phyloP scores from a whole-genome alignment of 2,113 vertebrate genomes.

The Jaculus jaculus region DNA sequence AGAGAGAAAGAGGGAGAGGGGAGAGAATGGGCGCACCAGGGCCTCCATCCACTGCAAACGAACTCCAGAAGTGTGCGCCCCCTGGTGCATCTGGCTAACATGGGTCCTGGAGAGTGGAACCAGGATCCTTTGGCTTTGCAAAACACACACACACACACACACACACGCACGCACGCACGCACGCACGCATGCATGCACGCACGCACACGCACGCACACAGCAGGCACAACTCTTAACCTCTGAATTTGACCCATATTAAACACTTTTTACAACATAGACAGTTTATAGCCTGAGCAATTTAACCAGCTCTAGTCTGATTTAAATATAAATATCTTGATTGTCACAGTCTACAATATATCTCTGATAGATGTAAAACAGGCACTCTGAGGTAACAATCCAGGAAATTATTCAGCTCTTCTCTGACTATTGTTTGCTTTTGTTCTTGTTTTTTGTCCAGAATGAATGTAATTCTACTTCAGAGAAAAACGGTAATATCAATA shows the following conservation, averaged over 20 bases:
- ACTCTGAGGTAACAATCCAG: background rate
- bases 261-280: background rate
- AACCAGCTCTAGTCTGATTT: conserved; percentile 32
- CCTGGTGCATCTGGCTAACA: too few relatives aligned
- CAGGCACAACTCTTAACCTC: background rate
- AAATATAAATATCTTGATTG: conserved; percentile 20
- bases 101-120: too few relatives aligned
- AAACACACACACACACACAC: too few relatives aligned
- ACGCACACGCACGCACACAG: background rate
- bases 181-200: background rate
- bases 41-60: too few relatives aligned
- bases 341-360: conserved; percentile 9
- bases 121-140: too few relatives aligned
- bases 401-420: conserved; percentile 39
- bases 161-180: too few relatives aligned
- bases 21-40: too few relatives aligned
- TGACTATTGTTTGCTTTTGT: too few relatives aligned
- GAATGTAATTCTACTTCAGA: conserved; percentile 21
- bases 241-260: background rate
- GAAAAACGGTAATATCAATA: background rate
- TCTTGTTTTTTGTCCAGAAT: background rate
- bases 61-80: too few relatives aligned
- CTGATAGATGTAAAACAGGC: conserved; percentile 24
- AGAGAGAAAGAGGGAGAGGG: too few relatives aligned
- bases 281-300: background rate